phyloP scores from a whole-genome alignment of 35 echinoderm and acorn worm genomes.

The Apostichopus japonicus region DNA sequence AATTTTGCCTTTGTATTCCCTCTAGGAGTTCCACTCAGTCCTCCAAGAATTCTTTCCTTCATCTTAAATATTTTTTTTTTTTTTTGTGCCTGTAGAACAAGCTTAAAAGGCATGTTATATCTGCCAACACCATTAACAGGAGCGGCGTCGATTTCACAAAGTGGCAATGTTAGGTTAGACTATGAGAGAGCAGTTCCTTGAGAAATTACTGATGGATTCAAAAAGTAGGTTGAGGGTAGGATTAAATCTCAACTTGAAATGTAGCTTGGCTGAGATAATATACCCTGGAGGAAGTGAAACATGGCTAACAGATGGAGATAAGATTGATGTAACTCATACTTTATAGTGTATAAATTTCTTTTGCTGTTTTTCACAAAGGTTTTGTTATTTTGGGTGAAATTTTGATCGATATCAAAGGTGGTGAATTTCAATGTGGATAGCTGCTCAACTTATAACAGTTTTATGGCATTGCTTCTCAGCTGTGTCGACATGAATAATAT shows the following conservation, averaged over 20 bases:
- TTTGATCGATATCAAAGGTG: constrained; percentile 1
- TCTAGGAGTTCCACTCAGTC: background rate
- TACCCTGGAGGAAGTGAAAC: constrained; percentile 15
- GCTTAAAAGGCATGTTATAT: constrained; percentile 45
- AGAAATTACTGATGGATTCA: constrained; percentile 8
- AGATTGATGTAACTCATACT: background rate
- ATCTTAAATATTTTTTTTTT: too few species aligned
- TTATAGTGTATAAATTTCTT: background rate
- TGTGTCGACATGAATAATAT: background rate
- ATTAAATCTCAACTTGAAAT: constrained; percentile 30
- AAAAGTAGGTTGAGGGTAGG: constrained; percentile 42
- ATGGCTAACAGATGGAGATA: background rate
- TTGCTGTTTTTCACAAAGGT: background rate
- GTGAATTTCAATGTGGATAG: background rate
- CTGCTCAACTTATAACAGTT: background rate
- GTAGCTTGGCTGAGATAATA: constrained; percentile 14
- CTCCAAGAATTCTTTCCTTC: background rate
- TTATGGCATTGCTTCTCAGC: background rate
- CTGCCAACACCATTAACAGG: constrained; percentile 43
- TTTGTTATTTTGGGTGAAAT: background rate
- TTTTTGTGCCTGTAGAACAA: background rate
- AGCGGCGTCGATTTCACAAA: constrained; percentile 33
- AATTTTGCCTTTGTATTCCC: constrained; percentile 12
- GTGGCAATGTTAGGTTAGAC: constrained; percentile 16
- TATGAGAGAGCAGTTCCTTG: background rate